Conservation (phyloP, 2,797 vertebrate species). For the Hemitrygon akajei region DNA sequence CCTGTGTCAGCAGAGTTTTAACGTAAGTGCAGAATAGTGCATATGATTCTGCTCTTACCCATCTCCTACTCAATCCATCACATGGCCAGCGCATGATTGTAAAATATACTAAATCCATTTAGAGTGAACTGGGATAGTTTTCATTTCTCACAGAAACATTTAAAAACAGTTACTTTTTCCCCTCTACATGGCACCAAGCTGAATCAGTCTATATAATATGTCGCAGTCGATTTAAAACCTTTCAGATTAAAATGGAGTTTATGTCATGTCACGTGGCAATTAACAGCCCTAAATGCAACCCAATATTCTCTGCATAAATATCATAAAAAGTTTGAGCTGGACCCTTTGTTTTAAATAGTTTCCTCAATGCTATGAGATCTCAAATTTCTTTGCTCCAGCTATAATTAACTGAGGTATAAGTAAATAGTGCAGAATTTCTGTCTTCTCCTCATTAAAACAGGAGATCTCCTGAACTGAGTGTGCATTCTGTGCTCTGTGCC, state of each 20-base stretch:
- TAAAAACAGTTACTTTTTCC: not conserved
- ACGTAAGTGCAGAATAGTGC: not conserved
- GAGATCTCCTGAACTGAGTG: not conserved
- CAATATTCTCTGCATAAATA: not conserved
- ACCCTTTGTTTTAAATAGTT: not conserved
- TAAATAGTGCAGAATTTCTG: not conserved
- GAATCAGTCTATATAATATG: not conserved
- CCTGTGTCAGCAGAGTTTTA: constrained; percentile 33
- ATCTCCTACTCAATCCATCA: constrained; percentile 32
- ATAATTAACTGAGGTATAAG: not conserved
- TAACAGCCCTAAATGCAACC: not conserved
- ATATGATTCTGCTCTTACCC: constrained; percentile 13
- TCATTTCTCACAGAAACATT: constrained; percentile 35
- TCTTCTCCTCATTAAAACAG: not conserved
- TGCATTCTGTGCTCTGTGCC: not conserved
- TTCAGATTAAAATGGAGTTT: not conserved
- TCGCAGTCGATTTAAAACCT: not conserved
- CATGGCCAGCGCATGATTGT: constrained; percentile 14
- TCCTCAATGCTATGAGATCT: not conserved
- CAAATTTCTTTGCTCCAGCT: not conserved
- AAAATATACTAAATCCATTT: constrained; percentile 15
- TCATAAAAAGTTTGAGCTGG: not conserved
- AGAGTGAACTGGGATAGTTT: constrained; percentile 4
- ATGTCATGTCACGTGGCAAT: not conserved
- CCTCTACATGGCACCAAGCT: not conserved